These are phyloP conservation scores for Scaptomyza flava DNA, from an alignment of 2,888 invertebrate species.

Conservation along the genomic window DNA sequence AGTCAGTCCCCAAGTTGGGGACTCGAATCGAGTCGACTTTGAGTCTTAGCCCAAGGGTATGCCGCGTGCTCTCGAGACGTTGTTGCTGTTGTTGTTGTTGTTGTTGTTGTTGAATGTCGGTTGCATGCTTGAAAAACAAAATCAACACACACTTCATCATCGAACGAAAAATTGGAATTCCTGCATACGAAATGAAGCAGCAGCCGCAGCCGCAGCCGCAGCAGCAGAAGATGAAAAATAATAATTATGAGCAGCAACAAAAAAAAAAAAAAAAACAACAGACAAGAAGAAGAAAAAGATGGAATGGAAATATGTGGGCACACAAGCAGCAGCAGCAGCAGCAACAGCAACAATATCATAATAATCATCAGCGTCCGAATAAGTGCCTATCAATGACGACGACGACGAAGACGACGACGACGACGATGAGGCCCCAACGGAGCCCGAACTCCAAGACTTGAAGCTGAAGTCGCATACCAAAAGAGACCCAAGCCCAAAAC, in stretches of 20 bases:
- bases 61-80: conserved; percentile 59
- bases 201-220: conserved; percentile 40
- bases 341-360: conserved; percentile 70
- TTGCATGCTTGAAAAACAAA: conserved; percentile 71
- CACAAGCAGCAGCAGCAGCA: conserved; percentile 40
- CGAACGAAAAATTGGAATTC: conserved; percentile 81
- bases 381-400: conserved; percentile 81
- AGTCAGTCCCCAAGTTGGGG: conserved; percentile 22
- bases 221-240: conserved; percentile 72
- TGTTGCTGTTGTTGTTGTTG: conserved; percentile 41
- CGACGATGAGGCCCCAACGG: conserved; percentile 56
- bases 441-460: conserved; percentile 50
- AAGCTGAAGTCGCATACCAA: conserved; percentile 65
- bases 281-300: conserved; percentile 21
- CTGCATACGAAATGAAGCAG: conserved; percentile 79
- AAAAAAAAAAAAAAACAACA: conserved; percentile 10
- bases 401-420: conserved; percentile 41
- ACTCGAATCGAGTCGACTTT: conserved; percentile 35
- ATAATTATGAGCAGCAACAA: conserved; percentile 68
- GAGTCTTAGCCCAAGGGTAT: conserved; percentile 79
- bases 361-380: conserved; percentile 73
- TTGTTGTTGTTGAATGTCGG: conserved; percentile 50
- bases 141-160: conserved; percentile 80
- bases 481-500: conserved; percentile 68
- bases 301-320: conserved; percentile 56